phyloP scores from a whole-genome alignment of 2,888 invertebrate genomes.

The Prostheceraeus crozeri region DNA sequence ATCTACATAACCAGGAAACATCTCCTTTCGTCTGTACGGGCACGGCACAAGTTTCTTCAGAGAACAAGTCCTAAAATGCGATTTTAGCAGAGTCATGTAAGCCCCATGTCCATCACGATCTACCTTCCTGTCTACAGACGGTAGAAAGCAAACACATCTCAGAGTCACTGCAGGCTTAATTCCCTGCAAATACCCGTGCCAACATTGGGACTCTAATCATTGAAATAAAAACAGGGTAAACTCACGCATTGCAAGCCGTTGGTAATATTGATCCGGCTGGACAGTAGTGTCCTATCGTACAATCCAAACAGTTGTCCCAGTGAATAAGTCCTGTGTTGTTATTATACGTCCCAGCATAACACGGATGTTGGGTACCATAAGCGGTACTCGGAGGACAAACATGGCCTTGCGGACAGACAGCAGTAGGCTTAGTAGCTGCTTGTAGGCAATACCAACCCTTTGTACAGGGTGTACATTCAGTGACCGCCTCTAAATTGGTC shows the following conservation, averaged over 20 bases:
- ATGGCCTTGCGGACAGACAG: slow-evolving; percentile 47
- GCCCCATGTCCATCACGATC: too few relatives aligned
- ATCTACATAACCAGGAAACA: too few relatives aligned
- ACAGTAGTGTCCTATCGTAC: slow-evolving; percentile 50
- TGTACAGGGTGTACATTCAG: slow-evolving; percentile 44
- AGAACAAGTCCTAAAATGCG: too few relatives aligned
- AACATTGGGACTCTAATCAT: too few relatives aligned
- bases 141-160: too few relatives aligned
- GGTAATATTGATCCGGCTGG: slow-evolving; percentile 47
- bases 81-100: too few relatives aligned
- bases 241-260: slow-evolving; percentile 39
- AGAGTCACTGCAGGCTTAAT: too few relatives aligned
- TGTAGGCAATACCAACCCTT: slow-evolving; percentile 49
- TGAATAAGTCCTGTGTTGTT: slow-evolving; percentile 45
- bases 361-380: slow-evolving; percentile 45
- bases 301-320: slow-evolving; percentile 52
- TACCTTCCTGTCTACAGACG: too few relatives aligned
- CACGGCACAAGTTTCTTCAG: too few relatives aligned
- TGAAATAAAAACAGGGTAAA: not conserved
- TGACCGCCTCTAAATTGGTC: slow-evolving; percentile 46
- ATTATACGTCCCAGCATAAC: slow-evolving; percentile 51
- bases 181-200: too few relatives aligned
- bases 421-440: slow-evolving; percentile 47
- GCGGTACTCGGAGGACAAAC: slow-evolving; percentile 49
- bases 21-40: too few relatives aligned